phyloP scores from a whole-genome alignment of 2,888 invertebrate species.

The Drosophila kuntzei region DNA sequence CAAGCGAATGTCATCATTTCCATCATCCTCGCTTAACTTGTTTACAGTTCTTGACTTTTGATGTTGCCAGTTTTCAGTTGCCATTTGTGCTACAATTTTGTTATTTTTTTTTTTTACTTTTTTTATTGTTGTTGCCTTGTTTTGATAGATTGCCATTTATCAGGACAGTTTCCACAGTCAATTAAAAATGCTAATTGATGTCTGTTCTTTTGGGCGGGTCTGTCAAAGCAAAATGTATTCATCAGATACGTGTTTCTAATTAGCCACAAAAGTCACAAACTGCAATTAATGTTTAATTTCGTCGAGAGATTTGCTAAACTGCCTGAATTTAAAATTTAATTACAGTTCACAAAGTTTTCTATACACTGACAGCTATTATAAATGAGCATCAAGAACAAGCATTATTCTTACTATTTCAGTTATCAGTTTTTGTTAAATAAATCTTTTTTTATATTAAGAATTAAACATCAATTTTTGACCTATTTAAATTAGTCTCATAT shows the following conservation, averaged over 20 bases:
- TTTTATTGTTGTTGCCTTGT: constrained; percentile 30
- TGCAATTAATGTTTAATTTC: constrained; percentile 44
- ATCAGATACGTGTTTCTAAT: constrained; percentile 33
- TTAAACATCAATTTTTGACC: too few species aligned
- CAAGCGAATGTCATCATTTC: constrained; percentile 40
- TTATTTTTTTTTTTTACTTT: constrained; percentile 25
- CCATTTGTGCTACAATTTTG: constrained; percentile 26
- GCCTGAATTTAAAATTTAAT: constrained; percentile 23
- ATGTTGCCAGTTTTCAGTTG: constrained; percentile 24
- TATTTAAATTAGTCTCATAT: background rate
- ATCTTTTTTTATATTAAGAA: too few species aligned
- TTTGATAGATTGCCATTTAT: constrained; percentile 65
- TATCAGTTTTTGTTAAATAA: background rate
- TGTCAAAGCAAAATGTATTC: constrained; percentile 26
- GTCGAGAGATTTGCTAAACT: constrained; percentile 22
- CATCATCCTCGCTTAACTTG: constrained; percentile 41
- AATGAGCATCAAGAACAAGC: background rate
- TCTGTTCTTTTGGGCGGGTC: constrained; percentile 13
- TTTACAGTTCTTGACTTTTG: constrained; percentile 59
- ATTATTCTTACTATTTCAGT: background rate
- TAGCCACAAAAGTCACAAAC: constrained; percentile 40
- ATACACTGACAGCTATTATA: background rate
- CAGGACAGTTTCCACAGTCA: constrained; percentile 49
- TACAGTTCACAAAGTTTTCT: constrained; percentile 5
- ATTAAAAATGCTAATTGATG: constrained; percentile 67